Percentiles rank a stretch among this genome's conserved stretches.
These are phyloP conservation scores for Coreius guichenoti DNA, from an alignment of 2,797 vertebrate genomes.

Conservation along the genomic window DNA sequence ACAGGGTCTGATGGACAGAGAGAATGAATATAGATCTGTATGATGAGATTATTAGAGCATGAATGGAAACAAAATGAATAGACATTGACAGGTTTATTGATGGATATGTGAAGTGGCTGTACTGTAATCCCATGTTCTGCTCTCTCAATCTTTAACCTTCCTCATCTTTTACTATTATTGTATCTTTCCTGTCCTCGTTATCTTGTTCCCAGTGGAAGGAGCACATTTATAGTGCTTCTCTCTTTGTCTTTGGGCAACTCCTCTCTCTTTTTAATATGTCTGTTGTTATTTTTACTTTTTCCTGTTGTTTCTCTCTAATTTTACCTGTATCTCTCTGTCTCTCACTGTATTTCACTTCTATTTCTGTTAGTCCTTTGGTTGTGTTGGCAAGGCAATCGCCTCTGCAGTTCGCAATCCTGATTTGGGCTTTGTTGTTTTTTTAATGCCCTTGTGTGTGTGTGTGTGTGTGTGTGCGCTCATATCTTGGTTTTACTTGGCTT, in stretches of 20 bases:
- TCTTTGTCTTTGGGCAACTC: conserved; percentile 46
- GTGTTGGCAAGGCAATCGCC: conserved; percentile 66
- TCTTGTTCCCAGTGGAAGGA: conserved; percentile 39
- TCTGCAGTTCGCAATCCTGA: conserved; percentile 38
- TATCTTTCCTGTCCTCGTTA: conserved; percentile 36
- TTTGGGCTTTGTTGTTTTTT: conserved; percentile 22
- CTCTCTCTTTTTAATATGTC: conserved; percentile 36
- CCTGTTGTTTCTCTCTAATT: conserved; percentile 32
- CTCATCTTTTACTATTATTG: conserved; percentile 40
- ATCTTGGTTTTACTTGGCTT: background rate
- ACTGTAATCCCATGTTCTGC: conserved; percentile 11
- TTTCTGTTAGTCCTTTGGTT: conserved; percentile 46
- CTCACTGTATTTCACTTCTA: conserved; percentile 7
- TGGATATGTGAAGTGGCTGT: conserved; percentile 19
- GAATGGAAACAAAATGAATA: conserved; percentile 12
- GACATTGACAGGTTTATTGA: conserved; percentile 20
- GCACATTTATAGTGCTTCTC: conserved; percentile 58
- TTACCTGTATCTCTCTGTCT: background rate
- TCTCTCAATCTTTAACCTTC: conserved; percentile 10
- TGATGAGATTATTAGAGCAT: conserved; percentile 39
- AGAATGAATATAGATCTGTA: conserved; percentile 24
- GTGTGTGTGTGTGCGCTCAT: conserved; percentile 11
- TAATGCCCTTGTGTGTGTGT: conserved; percentile 26
- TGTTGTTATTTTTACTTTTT: conserved; percentile 42
- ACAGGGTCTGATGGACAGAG: background rate